phyloP scores from a whole-genome alignment of 2,888 invertebrate species.

The Scotopteryx bipunctaria region DNA sequence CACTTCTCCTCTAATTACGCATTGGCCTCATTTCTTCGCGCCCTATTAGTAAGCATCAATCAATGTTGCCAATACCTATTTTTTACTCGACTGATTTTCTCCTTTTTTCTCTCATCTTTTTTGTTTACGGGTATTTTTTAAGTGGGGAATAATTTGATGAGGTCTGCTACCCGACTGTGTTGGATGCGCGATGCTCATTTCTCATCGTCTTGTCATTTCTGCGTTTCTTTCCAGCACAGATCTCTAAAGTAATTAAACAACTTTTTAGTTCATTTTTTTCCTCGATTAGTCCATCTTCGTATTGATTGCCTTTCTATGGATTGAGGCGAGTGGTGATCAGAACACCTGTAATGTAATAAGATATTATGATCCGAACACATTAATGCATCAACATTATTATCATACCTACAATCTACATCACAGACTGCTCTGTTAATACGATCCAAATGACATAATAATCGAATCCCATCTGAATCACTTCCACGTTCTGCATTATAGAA shows the following conservation, averaged over 20 bases:
- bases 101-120: conserved; percentile 62
- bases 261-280: conserved; percentile 74
- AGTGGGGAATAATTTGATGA: conserved; percentile 83
- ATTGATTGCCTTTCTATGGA: conserved; percentile 47
- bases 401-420: too few relatives aligned
- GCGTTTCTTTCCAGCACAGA: conserved; percentile 80
- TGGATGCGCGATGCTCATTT: conserved; percentile 79
- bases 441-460: too few relatives aligned
- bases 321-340: conserved; percentile 4
- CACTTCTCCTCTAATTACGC: conserved; percentile 81
- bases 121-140: conserved; percentile 83
- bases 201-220: conserved; percentile 84
- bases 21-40: conserved; percentile 81
- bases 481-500: too few relatives aligned
- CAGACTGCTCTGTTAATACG: too few relatives aligned
- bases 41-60: conserved; percentile 84
- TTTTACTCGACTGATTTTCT: conserved; percentile 78
- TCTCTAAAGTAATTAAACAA: conserved; percentile 80
- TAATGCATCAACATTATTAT: background rate
- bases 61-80: conserved; percentile 84
- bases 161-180: conserved; percentile 82
- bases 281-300: conserved; percentile 50
- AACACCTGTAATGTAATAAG: conserved; percentile 13
- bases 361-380: background rate
- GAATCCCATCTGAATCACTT: too few relatives aligned